Base-by-base conservation (phyloP, 2,797 vertebrate genomes). In the Varecia variegata region DNA sequence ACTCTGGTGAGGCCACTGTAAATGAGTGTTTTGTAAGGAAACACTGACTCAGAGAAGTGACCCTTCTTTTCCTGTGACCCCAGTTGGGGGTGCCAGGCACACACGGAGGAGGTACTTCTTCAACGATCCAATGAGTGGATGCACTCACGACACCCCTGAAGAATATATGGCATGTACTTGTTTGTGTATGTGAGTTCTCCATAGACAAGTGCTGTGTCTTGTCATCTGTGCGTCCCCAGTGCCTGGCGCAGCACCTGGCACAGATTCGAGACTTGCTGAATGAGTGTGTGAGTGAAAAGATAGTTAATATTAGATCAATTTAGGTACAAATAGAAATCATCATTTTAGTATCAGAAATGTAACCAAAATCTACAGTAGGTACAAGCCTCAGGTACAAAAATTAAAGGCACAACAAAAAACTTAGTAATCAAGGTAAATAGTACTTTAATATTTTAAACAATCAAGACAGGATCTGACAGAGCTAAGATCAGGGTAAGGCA, bases 381-480 rank as follows among this genome's bases (percentile, higher is more conserved):
- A 14, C 14, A 71, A 35, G 17, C 40, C 35, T 87, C 27, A 4
- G 47, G 45, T 12, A 5, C 35, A 43, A 27, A 60, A 91, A 87
- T 80, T 88, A 35, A 95, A 58, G 10, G 35, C 21, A 84, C 27
- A 80, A 80, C 21, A 11, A 35, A 82, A 73, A 47, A 1, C 25
- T 4, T 40, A 27, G 10, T 43, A 54, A 86, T 70, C 68, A 80
- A 62, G 35, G 38, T 68, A 50, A 70, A 74, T 87, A 65, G 20
- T 45, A 90, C 38, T 83, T 12, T 14, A 70, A 35, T 74, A 25
- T 68, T 90, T 94, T 68, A 90, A 93, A 88, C 40, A 93, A 71
- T 89, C 54, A 82, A 80, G 35, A n/a, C 0, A 17, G 32, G 5
- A 47, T 76, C 47, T 45, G 21, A 12, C 18, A 77, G 52, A 76